Evolutionary conservation across 2,797 vertebrate genomes (phyloP), one percentile per base, ranked within the genome.

Genomic region (Pseudochirops corinnae): DNA sequence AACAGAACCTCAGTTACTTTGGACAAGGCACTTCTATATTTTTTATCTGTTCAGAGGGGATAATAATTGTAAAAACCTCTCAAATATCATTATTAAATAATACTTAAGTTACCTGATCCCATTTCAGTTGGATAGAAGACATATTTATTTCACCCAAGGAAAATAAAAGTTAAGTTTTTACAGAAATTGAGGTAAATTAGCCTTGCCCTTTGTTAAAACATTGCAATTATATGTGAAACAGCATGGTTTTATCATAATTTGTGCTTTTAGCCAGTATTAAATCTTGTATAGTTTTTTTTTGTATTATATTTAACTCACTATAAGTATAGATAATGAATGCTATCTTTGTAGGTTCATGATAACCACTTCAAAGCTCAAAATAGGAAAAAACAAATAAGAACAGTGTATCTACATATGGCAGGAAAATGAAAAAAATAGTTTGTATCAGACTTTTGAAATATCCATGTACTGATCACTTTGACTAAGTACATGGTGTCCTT

Each of bases 261-360:
- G 31, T 95, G n/a, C 7, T 14, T 96, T 91, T 93, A 82, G 92
- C 12, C 93, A 55, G 67, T 91, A 87, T 96, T 93, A 95, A 96
- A 93, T 18, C n/a, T 97, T 96, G 97, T 87, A 95, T 96, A 96
- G 92, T 5, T 62, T 67, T 82, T 97, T 55, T 95, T 87, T 94
- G 0, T 3, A 96, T 97, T 98, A 97, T 94, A 95, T 94, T 95
- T 94, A 90, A 97, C 93, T 90, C 82, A 82, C 94, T 96, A 94
- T 95, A 93, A 92, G 90, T 82, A 93, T 87, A 90, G 10, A 14
- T 95, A 95, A 55, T 94, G n/a, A 82, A 82, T 82, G 2, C 3
- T 5, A 94, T 94, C 93, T 94, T 92, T 94, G 92, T 58, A 95
- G 55, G 87, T 93, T 92, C 67, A 0, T 95, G 39, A 74, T 93